Base-by-base conservation (phyloP, 2,888 invertebrate species). In the Callosobruchus maculatus region DNA sequence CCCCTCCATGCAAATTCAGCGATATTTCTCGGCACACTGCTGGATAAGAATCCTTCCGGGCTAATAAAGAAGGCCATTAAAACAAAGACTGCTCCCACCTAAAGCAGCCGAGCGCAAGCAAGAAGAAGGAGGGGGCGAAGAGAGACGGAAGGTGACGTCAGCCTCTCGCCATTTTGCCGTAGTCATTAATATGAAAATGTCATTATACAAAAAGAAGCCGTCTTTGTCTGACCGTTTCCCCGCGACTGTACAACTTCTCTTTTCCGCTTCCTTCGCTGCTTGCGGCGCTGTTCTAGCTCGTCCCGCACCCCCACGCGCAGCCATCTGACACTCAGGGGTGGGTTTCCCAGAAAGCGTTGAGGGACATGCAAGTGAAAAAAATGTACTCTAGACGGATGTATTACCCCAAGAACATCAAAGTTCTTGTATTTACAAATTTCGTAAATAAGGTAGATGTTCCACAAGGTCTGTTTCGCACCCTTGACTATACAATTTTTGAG, bases 141-240 rank as follows among this genome's bases (percentile, higher is more conserved):
- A 76, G 75, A 75, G 77, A 77, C 73, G 77, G 77, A 79, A 80
- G 80, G 76, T 80, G 79, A 79, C 80, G 81, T 80, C 78, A 79
- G 80, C 7, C 21, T 77, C 79, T 80, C 81, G 81, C 82, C 82
- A 81, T 81, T 81, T 82, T 81, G 81, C 80, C 78, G 76, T 78
- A 81, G 79, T 81, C 81, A 81, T 82, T 82, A 82, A 82, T 82
- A 82, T 82, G 82, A 82, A 82, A 82, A 82, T 82, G 82, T 82
- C 82, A 82, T 82, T 82, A 82, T 80, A 82, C 82, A 82, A 82
- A 82, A 82, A 82, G 79, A 80, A 78, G 79, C 79, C 74, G 75
- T 79, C 82, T 80, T 79, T 77, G 78, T 81, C 80, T 75, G 78
- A 80, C 80, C 79, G 77, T 76, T 77, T 74, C 74, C 72, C 22